Evolutionary conservation across 2,113 vertebrate genomes (phyloP).

Genomic region (Sceloporus undulatus): DNA sequence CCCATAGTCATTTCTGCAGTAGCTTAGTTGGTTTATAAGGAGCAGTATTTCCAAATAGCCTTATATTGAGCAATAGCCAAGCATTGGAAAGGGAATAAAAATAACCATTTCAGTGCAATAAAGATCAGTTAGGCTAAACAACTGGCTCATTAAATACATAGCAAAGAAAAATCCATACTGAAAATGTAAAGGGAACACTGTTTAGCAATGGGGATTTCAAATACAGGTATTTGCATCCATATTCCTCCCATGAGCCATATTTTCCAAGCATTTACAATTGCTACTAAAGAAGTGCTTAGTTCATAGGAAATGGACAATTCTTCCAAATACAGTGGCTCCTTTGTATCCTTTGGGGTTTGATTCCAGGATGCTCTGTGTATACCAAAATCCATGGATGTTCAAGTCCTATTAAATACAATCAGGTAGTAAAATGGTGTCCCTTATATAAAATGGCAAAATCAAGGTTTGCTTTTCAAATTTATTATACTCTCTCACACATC

Average conservation of each 20-base stretch:
- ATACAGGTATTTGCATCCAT: neutral
- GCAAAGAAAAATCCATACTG: neutral
- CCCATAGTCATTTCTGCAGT: neutral
- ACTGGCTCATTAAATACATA: conserved; percentile 19
- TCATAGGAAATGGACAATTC: neutral
- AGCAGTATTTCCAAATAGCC: neutral
- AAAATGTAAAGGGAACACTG: neutral
- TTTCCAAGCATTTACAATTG: neutral
- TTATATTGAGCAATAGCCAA: conserved; percentile 6
- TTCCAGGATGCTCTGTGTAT: too few species aligned
- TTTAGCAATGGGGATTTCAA: neutral
- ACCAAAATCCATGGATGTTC: too few species aligned
- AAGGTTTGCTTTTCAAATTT: too few species aligned
- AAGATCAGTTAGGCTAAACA: neutral
- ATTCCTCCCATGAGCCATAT: neutral
- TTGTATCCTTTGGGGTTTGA: too few species aligned
- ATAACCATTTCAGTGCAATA: neutral
- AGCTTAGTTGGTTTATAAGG: neutral
- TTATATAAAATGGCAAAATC: too few species aligned
- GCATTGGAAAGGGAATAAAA: neutral
- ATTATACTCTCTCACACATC: too few species aligned
- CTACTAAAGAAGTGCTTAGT: too few species aligned
- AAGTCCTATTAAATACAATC: too few species aligned
- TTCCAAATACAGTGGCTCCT: neutral
- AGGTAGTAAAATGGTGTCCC: too few species aligned